Percentiles rank a stretch among this genome's conserved stretches.
Conservation (phyloP, 2,797 vertebrate genomes). For the Melopsittacus undulatus region DNA sequence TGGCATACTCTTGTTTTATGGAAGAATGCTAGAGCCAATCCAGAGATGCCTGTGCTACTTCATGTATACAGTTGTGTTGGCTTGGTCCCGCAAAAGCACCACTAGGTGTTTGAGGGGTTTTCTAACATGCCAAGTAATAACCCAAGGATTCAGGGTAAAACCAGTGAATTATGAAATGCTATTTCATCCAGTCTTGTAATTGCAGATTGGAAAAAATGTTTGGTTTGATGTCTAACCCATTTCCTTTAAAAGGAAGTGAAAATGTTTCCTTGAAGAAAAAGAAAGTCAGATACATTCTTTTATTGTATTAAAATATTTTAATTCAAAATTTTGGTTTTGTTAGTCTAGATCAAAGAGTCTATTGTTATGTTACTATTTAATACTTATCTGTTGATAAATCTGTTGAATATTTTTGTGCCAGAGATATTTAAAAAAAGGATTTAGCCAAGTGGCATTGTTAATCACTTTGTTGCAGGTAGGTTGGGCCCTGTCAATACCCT, state of each 20-base stretch:
- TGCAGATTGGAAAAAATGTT: neutral
- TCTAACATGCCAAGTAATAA: neutral
- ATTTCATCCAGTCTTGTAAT: neutral
- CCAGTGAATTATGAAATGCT: neutral
- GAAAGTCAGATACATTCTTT: neutral
- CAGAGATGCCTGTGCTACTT: neutral
- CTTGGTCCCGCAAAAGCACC: neutral
- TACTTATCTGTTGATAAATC: neutral
- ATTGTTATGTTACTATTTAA: neutral
- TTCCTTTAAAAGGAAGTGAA: neutral
- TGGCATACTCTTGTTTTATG: neutral
- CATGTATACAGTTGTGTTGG: neutral
- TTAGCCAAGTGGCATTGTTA: neutral
- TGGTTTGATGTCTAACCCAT: neutral
- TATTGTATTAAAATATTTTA: neutral
- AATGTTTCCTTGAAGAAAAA: neutral
- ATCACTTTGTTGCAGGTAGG: neutral
- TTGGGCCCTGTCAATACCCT: neutral
- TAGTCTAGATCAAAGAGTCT: neutral
- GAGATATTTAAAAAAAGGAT: neutral
- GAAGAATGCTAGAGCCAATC: neutral
- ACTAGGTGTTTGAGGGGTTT: neutral
- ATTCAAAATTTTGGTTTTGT: neutral
- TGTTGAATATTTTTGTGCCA: neutral
- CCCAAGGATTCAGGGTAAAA: neutral